Percentiles rank a stretch among this genome's conserved stretches.
phyloP scores from a whole-genome alignment of 2,113 vertebrate genomes.

The Cololabis saira region DNA sequence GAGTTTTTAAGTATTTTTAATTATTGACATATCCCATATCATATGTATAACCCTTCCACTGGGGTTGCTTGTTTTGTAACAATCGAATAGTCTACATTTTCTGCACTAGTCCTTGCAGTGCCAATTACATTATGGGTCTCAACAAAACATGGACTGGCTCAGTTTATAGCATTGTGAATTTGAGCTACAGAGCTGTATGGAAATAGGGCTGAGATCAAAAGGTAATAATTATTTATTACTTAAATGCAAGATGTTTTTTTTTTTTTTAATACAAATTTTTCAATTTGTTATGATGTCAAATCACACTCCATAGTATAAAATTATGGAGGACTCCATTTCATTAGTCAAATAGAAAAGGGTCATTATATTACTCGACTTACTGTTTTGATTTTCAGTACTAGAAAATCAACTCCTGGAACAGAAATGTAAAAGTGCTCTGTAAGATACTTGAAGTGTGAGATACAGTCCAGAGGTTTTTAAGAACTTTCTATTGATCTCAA shows the following conservation, averaged over 20 bases:
- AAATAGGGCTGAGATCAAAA: slow-evolving; percentile 48
- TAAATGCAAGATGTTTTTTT: no score
- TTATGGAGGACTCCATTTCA: neutral
- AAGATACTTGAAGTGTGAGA: slow-evolving; percentile 2
- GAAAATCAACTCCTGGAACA: neutral
- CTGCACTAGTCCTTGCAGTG: no score
- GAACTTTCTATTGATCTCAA: slow-evolving; percentile 1
- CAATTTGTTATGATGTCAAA: slow-evolving; percentile 23
- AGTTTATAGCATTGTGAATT: slow-evolving; percentile 39
- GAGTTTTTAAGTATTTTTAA: no score
- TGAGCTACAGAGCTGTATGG: slow-evolving; percentile 39
- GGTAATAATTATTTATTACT: slow-evolving; percentile 5
- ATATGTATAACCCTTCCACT: no score
- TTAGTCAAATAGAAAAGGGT: neutral
- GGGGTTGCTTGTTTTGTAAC: no score
- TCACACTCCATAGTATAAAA: slow-evolving; percentile 11
- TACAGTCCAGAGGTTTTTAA: neutral
- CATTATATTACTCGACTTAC: neutral
- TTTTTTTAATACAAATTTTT: slow-evolving; percentile 17
- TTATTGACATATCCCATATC: no score
- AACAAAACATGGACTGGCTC: slow-evolving; percentile 23
- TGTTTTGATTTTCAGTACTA: slow-evolving; percentile 6
- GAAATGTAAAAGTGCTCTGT: slow-evolving; percentile 6
- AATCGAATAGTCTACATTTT: no score
- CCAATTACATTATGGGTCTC: slow-evolving; percentile 15